phyloP scores from a whole-genome alignment of 2,888 invertebrate species.

The Heliconius aoede region DNA sequence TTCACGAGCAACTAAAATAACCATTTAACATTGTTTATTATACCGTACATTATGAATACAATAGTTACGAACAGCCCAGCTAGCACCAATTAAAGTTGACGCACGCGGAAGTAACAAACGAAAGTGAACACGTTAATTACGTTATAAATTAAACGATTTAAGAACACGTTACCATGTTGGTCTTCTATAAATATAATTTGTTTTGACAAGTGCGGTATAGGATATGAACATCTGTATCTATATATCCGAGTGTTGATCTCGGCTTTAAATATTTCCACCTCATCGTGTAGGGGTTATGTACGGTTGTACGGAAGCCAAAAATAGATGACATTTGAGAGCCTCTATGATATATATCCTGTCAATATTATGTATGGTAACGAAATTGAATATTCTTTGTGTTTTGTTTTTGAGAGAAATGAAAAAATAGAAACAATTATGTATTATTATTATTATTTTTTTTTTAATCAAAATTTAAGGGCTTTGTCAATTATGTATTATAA shows the following conservation, averaged over 20 bases:
- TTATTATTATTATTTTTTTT: no score
- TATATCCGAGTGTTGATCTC: conserved; percentile 47
- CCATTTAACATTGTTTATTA: not conserved
- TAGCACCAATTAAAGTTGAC: not conserved
- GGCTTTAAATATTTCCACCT: conserved; percentile 44
- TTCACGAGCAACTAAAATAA: not conserved
- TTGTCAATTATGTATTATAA: no score
- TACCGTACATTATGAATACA: not conserved
- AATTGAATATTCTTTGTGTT: not conserved
- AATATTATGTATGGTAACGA: conserved; percentile 10
- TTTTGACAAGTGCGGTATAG: conserved; percentile 46
- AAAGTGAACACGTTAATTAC: conserved; percentile 24
- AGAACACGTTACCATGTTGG: conserved; percentile 23
- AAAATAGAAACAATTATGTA: not conserved
- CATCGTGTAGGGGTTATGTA: conserved; percentile 37
- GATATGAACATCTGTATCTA: conserved; percentile 45
- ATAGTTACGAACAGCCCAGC: not conserved
- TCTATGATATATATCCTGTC: conserved; percentile 3
- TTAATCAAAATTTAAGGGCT: no score
- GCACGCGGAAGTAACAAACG: conserved; percentile 8
- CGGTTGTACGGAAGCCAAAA: conserved; percentile 21
- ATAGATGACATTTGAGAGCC: conserved; percentile 19
- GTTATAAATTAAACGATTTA: conserved; percentile 25
- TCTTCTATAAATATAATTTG: conserved; percentile 43
- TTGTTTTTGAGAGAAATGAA: no score